A percentile compares a stretch with the other conserved stretches of the same genome.
phyloP scores from a whole-genome alignment of 2,113 vertebrate species.

The Ovibos moschatus region DNA sequence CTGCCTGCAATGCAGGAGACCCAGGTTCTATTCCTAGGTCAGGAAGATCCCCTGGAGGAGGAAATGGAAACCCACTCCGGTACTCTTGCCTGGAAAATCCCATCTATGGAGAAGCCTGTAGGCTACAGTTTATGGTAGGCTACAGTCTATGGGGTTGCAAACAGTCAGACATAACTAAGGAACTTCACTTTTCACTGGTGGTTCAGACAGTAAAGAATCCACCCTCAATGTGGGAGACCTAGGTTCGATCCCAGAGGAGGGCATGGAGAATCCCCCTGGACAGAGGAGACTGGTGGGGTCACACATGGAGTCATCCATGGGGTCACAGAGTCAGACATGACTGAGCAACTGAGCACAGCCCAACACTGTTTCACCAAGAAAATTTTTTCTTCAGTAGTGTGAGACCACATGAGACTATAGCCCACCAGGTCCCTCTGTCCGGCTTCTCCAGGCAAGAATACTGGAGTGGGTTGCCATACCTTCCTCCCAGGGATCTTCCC shows the following conservation, averaged over 20 bases:
- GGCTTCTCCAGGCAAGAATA: not conserved
- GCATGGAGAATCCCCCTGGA: not conserved
- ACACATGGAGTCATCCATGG: fast-evolving
- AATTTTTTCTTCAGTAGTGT: not conserved
- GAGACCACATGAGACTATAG: not conserved
- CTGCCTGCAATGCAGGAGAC: not conserved
- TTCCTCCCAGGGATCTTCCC: not conserved
- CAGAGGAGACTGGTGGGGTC: not conserved
- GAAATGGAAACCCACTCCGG: not conserved
- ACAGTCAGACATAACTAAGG: not conserved
- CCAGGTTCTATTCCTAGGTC: not conserved
- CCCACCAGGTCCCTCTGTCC: not conserved
- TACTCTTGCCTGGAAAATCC: not conserved
- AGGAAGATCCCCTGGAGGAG: not conserved
- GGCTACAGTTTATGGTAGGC: not conserved
- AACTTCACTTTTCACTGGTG: not conserved
- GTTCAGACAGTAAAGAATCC: not conserved
- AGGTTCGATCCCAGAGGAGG: not conserved
- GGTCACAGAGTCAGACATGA: not conserved
- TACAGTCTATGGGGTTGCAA: not conserved
- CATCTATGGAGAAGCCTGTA: not conserved
- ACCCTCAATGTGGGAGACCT: not conserved
- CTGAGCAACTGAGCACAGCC: not conserved
- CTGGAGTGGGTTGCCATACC: not conserved
- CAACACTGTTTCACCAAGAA: not conserved